These are phyloP conservation scores for Euwallacea fornicatus DNA, from an alignment of 1,140 invertebrate species.

Conservation along the genomic window DNA sequence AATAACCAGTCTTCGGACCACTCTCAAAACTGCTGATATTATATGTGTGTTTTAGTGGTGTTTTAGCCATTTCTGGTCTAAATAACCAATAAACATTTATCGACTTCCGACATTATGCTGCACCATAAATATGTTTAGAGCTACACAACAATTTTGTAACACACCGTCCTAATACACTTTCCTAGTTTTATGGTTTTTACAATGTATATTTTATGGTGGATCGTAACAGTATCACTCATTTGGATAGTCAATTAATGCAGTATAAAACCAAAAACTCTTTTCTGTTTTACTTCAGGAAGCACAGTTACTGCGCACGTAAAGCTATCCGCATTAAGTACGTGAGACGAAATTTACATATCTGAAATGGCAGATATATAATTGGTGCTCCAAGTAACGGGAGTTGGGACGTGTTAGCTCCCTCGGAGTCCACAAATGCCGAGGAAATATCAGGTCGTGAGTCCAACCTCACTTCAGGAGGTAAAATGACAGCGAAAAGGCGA, in stretches of 20 bases:
- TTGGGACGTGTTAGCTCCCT: too few relatives aligned
- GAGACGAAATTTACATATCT: too few relatives aligned
- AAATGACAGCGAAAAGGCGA: too few relatives aligned
- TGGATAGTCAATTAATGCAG: constrained; percentile 32
- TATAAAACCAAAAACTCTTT: constrained; percentile 20
- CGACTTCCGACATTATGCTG: constrained; percentile 11
- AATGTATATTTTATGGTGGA: constrained; percentile 24
- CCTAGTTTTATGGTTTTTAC: constrained; percentile 28
- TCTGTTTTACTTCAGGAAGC: constrained; percentile 23
- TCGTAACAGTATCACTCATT: constrained; percentile 26
- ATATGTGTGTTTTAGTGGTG: background rate
- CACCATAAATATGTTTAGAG: constrained; percentile 9
- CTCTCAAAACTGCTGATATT: too few relatives aligned
- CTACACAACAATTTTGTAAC: constrained; percentile 12
- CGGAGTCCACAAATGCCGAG: too few relatives aligned
- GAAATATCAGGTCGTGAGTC: too few relatives aligned
- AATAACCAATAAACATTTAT: constrained; percentile 21
- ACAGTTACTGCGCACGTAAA: background rate
- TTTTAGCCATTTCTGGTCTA: constrained; percentile 7
- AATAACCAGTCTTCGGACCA: too few relatives aligned
- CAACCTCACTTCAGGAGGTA: too few relatives aligned
- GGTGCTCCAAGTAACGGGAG: too few relatives aligned
- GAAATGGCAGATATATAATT: too few relatives aligned
- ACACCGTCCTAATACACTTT: constrained; percentile 13
- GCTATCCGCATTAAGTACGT: too few relatives aligned